Evolutionary conservation across 2,888 invertebrate genomes (phyloP).

Genomic region (Scotopteryx bipunctaria): DNA sequence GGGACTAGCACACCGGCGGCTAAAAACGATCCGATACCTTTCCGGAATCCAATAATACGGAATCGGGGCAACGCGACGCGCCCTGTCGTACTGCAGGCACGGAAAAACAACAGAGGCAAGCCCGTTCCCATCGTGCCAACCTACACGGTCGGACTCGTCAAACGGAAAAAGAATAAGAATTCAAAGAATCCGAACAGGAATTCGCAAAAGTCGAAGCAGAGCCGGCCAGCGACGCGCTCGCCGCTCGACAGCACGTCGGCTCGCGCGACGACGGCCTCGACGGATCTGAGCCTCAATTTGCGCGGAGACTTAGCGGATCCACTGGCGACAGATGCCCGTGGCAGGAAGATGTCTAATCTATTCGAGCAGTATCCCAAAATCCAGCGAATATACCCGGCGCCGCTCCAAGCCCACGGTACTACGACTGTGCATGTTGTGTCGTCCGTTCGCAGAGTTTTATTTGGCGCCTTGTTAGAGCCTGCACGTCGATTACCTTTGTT

Average conservation of each 20-base stretch:
- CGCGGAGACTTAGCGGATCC: slow-evolving; percentile 70
- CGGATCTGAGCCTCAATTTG: slow-evolving; percentile 73
- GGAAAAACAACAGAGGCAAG: slow-evolving; percentile 72
- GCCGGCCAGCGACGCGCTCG: slow-evolving; percentile 79
- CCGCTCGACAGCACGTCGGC: slow-evolving; percentile 76
- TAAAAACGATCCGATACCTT: slow-evolving; percentile 85
- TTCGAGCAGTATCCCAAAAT: slow-evolving; percentile 90
- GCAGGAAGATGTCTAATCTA: slow-evolving; percentile 86
- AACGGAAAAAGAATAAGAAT: slow-evolving; percentile 83
- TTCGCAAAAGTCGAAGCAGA: slow-evolving; percentile 78
- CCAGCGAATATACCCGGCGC: slow-evolving; percentile 90
- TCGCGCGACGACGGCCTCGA: slow-evolving; percentile 54
- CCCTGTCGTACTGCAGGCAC: slow-evolving; percentile 69
- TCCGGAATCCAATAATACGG: slow-evolving; percentile 71
- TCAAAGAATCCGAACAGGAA: slow-evolving; percentile 79
- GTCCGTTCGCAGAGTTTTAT: slow-evolving; percentile 54
- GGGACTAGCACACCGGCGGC: slow-evolving; percentile 89
- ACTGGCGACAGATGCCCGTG: slow-evolving; percentile 64
- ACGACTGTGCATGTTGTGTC: slow-evolving; percentile 65
- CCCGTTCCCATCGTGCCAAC: slow-evolving; percentile 67
- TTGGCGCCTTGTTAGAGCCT: slow-evolving; percentile 58
- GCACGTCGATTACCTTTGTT: slow-evolving; percentile 70
- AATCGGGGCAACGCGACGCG: slow-evolving; percentile 72
- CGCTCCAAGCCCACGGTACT: slow-evolving; percentile 78
- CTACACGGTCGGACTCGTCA: slow-evolving; percentile 74